These are phyloP conservation scores for Triplophysa siluroides DNA, from an alignment of 2,113 vertebrate species.

Conservation along the genomic window DNA sequence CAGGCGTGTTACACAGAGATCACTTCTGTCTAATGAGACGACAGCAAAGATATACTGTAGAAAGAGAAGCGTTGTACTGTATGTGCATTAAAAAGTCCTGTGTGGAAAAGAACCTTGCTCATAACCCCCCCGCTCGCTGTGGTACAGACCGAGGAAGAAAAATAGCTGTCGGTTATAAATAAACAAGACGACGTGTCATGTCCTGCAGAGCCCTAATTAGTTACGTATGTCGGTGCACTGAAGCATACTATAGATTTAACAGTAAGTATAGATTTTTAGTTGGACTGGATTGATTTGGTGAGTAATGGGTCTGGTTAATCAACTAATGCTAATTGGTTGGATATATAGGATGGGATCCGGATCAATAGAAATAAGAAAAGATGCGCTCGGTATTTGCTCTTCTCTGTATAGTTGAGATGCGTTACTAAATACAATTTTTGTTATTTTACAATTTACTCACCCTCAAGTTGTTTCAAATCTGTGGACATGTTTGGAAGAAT, in stretches of 20 bases:
- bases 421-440: too few relatives aligned
- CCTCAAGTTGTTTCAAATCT: too few relatives aligned
- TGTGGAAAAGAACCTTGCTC: neutral
- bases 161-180: constrained; percentile 32
- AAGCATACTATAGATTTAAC: constrained; percentile 54
- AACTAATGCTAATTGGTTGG: constrained; percentile 49
- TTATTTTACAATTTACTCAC: too few relatives aligned
- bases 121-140: neutral
- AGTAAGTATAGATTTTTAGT: constrained; percentile 53
- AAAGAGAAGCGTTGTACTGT: neutral
- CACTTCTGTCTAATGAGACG: neutral
- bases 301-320: constrained; percentile 50
- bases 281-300: constrained; percentile 47
- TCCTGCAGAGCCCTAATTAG: constrained; percentile 51
- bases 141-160: neutral
- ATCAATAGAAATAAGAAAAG: constrained; percentile 33
- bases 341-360: constrained; percentile 34
- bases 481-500: too few relatives aligned
- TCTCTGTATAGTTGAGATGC: neutral
- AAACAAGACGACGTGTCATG: constrained; percentile 37
- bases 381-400: constrained; percentile 4
- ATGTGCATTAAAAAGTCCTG: neutral
- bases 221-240: constrained; percentile 44
- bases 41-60: neutral
- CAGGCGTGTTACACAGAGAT: neutral